Percentiles rank a stretch among this genome's conserved stretches.
phyloP scores from a whole-genome alignment of 2,888 invertebrate genomes.

The Drosophila prolongata region DNA sequence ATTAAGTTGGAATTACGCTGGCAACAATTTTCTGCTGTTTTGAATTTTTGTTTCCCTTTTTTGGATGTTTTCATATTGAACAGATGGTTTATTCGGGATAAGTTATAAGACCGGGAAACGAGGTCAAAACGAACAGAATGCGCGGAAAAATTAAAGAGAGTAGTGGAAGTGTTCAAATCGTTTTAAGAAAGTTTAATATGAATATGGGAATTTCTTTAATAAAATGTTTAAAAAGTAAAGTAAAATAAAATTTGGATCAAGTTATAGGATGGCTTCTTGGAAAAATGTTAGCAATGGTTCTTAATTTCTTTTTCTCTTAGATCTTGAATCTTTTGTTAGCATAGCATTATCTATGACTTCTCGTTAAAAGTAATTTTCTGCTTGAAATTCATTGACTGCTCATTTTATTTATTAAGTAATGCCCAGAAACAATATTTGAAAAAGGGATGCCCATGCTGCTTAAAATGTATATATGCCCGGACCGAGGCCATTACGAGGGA shows the following conservation, averaged over 20 bases:
- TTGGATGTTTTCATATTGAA: slow-evolving; percentile 26
- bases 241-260: no score
- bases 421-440: slow-evolving; percentile 14
- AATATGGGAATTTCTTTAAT: no score
- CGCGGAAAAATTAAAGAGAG: neutral
- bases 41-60: neutral
- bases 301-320: no score
- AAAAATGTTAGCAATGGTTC: no score
- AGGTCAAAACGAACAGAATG: slow-evolving; percentile 27
- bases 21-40: slow-evolving; percentile 29
- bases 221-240: no score
- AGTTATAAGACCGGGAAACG: slow-evolving; percentile 22
- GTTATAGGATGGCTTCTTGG: no score
- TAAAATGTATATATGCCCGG: slow-evolving; percentile 75
- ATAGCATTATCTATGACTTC: neutral
- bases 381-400: slow-evolving; percentile 61
- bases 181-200: no score
- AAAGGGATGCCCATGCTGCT: slow-evolving; percentile 51
- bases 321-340: neutral
- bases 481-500: slow-evolving; percentile 52
- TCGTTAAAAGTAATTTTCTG: neutral
- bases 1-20: slow-evolving; percentile 61
- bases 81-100: slow-evolving; percentile 28
- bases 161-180: neutral
- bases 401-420: slow-evolving; percentile 66